Evolutionary conservation across 2,888 invertebrate species (phyloP).

Genomic region (Stenchaetothrips biformis): DNA sequence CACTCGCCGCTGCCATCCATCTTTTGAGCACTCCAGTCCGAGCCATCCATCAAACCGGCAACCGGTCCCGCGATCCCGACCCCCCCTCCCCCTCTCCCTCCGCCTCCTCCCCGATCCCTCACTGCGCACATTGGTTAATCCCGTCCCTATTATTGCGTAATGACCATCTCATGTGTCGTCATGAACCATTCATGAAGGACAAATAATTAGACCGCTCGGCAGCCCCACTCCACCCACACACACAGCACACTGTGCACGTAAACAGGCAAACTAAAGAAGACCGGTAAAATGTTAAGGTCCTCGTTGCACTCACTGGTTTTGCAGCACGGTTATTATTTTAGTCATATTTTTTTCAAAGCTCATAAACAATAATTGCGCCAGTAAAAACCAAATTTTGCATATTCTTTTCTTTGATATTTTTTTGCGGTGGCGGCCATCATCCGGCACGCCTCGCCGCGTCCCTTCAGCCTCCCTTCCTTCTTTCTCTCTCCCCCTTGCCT

Average conservation of each 20-base stretch:
- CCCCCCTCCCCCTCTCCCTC: neutral
- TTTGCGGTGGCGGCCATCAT: too few species aligned
- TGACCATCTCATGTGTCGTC: neutral
- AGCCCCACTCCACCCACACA: too few species aligned
- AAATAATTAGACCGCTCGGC: too few species aligned
- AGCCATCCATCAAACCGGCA: neutral
- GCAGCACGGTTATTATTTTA: too few species aligned
- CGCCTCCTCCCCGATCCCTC: neutral
- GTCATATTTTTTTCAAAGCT: too few species aligned
- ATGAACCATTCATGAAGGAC: neutral
- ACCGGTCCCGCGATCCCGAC: neutral
- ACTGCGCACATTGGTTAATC: neutral
- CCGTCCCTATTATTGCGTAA: neutral
- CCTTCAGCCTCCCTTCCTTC: neutral
- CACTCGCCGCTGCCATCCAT: neutral
- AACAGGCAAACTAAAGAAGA: too few species aligned
- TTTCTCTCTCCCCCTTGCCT: constrained; percentile 26
- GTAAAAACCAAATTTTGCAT: too few species aligned
- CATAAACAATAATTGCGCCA: too few species aligned
- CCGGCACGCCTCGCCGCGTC: neutral
- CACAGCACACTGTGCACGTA: too few species aligned
- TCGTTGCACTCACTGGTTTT: too few species aligned
- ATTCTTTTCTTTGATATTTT: too few species aligned
- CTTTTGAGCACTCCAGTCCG: neutral
- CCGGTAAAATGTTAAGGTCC: too few species aligned